These are phyloP conservation scores for Salminus brasiliensis DNA, from an alignment of 2,113 vertebrate genomes.

Conservation along the genomic window DNA sequence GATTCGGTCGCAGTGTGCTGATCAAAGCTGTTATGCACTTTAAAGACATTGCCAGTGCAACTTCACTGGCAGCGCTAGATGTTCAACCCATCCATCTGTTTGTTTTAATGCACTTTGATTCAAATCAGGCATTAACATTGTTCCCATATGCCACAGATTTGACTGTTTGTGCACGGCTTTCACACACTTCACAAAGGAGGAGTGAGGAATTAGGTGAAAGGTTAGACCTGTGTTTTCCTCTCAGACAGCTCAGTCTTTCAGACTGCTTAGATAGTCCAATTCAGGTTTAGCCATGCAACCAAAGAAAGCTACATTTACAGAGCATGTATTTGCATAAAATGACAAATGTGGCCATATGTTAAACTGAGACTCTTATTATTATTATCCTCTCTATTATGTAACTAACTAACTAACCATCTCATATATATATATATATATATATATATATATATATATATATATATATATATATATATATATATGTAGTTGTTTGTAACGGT, in stretches of 20 bases:
- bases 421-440: too few species aligned
- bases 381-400: too few species aligned
- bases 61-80: not conserved
- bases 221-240: not conserved
- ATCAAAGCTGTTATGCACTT: not conserved
- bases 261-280: too few species aligned
- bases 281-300: too few species aligned
- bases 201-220: slow-evolving; percentile 11
- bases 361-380: too few species aligned
- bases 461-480: too few species aligned
- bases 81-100: not conserved
- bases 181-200: not conserved
- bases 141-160: not conserved
- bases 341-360: too few species aligned
- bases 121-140: not conserved
- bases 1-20: slow-evolving; percentile 1
- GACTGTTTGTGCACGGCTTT: not conserved
- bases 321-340: too few species aligned
- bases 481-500: slow-evolving; percentile 13
- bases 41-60: not conserved
- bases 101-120: not conserved
- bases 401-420: too few species aligned
- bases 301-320: too few species aligned
- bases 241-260: not conserved
- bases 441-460: too few species aligned